phyloP scores from a whole-genome alignment of 2,797 vertebrate species.

The Eupleurogrammus muticus region DNA sequence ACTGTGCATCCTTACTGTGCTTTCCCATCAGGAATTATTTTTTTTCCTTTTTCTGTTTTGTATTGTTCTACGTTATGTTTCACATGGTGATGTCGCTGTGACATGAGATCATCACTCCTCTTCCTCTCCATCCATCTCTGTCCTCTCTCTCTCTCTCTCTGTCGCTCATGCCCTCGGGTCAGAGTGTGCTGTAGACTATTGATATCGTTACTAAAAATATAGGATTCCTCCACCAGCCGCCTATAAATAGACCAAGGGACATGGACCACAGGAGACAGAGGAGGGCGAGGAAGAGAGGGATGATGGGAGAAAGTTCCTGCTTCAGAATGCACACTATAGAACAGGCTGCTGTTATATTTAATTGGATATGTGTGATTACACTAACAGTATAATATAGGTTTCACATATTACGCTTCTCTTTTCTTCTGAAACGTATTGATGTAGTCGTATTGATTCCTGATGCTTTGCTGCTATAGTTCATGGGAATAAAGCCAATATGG shows the following conservation, averaged over 20 bases:
- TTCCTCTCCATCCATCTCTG: neutral
- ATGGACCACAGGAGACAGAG: conserved; percentile 71
- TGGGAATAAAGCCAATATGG: neutral
- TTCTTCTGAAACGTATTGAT: too few species aligned
- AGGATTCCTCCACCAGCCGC: conserved; percentile 75
- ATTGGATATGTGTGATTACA: too few species aligned
- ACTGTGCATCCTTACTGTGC: neutral
- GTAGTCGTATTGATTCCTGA: too few species aligned
- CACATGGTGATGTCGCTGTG: conserved; percentile 59
- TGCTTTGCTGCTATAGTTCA: too few species aligned
- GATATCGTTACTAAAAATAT: conserved; percentile 82
- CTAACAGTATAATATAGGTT: too few species aligned
- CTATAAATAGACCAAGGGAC: conserved; percentile 80
- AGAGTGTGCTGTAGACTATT: conserved; percentile 75
- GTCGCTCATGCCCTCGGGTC: conserved; percentile 67
- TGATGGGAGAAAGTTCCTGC: conserved; percentile 15
- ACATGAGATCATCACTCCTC: conserved; percentile 53
- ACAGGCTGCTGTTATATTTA: too few species aligned
- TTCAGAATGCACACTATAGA: too few species aligned
- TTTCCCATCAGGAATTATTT: too few species aligned
- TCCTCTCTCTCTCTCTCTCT: conserved; percentile 23
- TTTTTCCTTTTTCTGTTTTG: too few species aligned
- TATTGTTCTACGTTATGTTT: too few species aligned
- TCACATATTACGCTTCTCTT: too few species aligned
- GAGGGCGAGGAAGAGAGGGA: conserved; percentile 40